phyloP scores from a whole-genome alignment of 2,113 vertebrate species.

The Cryptomyrus ogoouensis region DNA sequence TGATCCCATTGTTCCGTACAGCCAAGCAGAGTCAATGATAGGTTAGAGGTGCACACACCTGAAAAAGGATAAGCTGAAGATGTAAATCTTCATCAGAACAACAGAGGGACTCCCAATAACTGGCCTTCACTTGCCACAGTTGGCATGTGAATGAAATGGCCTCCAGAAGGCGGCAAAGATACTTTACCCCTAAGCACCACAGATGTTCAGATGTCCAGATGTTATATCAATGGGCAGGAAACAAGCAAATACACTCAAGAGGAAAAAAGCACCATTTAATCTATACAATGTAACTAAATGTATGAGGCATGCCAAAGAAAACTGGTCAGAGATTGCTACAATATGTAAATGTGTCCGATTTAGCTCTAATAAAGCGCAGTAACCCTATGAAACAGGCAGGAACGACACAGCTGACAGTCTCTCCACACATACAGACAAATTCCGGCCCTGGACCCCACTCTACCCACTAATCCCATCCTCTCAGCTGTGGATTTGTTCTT shows the following conservation, averaged over 20 bases:
- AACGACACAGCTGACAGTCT: not conserved
- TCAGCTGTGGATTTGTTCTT: constrained; percentile 10
- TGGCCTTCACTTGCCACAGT: not conserved
- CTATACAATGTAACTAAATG: not conserved
- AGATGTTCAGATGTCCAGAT: not conserved
- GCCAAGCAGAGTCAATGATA: not conserved
- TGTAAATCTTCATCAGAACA: not conserved
- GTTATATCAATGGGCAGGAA: not conserved
- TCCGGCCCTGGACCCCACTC: not conserved
- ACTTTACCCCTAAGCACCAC: not conserved
- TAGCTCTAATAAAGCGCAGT: not conserved
- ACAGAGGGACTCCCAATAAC: not conserved
- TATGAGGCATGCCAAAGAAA: not conserved
- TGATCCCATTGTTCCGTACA: not conserved
- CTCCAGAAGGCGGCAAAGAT: not conserved
- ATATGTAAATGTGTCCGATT: not conserved
- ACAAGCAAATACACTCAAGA: not conserved
- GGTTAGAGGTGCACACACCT: not conserved
- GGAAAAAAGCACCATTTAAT: not conserved
- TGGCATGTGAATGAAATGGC: not conserved
- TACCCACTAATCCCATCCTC: constrained; percentile 12
- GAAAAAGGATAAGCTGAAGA: not conserved
- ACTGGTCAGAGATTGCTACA: not conserved
- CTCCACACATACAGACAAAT: not conserved
- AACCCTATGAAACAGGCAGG: not conserved